Conservation (phyloP, 2,888 invertebrate species). For the Eristalinus aeneus region DNA sequence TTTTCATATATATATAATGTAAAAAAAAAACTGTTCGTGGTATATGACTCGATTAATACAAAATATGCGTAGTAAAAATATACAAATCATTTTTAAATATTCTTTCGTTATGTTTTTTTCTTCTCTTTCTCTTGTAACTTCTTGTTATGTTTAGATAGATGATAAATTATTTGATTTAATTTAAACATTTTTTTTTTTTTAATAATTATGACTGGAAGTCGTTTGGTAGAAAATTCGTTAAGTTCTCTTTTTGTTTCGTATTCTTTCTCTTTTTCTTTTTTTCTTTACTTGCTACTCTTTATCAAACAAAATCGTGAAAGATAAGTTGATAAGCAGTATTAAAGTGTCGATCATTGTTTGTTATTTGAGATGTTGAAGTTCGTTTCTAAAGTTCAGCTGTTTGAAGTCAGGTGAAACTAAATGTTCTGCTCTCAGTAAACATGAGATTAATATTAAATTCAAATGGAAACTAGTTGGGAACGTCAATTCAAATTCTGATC, state of each 20-base stretch:
- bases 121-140: conserved; percentile 18
- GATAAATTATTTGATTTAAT: conserved; percentile 33
- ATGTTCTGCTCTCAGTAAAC: too few species aligned
- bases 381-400: background rate
- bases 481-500: too few species aligned
- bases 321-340: conserved; percentile 29
- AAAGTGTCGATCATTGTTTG: conserved; percentile 2
- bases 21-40: conserved; percentile 55
- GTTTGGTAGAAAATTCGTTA: conserved; percentile 62
- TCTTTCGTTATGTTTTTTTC: conserved; percentile 21
- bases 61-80: conserved; percentile 63
- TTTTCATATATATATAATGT: conserved; percentile 21
- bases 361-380: background rate
- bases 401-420: too few species aligned
- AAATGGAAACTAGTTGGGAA: too few species aligned
- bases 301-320: conserved; percentile 39
- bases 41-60: conserved; percentile 66
- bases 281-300: background rate
- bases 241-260: conserved; percentile 47
- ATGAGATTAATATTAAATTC: too few species aligned
- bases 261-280: conserved; percentile 13
- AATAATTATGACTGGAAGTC: conserved; percentile 59
- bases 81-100: conserved; percentile 57
- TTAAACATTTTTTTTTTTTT: conserved; percentile 21
- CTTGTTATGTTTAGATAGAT: conserved; percentile 10